phyloP scores from a whole-genome alignment of 2,888 invertebrate species.

The Synanthedon myopaeformis region DNA sequence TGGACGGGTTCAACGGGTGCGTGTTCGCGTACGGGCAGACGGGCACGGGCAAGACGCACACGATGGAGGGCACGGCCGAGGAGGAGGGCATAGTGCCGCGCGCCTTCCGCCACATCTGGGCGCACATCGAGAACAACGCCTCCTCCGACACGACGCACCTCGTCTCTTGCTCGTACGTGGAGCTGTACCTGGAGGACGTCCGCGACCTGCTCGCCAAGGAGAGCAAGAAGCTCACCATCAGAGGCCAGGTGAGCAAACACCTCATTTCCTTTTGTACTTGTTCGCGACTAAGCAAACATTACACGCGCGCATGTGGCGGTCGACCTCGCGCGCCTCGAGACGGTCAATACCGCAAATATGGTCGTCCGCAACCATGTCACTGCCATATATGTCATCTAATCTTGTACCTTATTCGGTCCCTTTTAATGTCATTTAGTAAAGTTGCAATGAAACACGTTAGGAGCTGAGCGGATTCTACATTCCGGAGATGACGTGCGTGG shows the following conservation, averaged over 20 bases:
- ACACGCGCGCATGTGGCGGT: not conserved
- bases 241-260: constrained; percentile 48
- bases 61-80: constrained; percentile 78
- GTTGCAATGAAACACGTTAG: constrained; percentile 15
- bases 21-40: constrained; percentile 99
- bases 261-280: constrained; percentile 8
- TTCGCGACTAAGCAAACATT: constrained; percentile 5
- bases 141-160: constrained; percentile 95
- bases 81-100: constrained; percentile 91
- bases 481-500: constrained; percentile 92
- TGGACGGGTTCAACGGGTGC: constrained; percentile 98
- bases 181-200: constrained; percentile 95
- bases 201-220: constrained; percentile 79
- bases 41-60: constrained; percentile 90
- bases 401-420: too few relatives aligned
- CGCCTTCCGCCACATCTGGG: constrained; percentile 97
- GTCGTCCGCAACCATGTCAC: not conserved
- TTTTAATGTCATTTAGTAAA: too few relatives aligned
- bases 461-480: constrained; percentile 89
- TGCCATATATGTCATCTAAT: not conserved
- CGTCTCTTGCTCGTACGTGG: constrained; percentile 95
- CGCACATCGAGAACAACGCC: constrained; percentile 85
- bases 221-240: constrained; percentile 78
- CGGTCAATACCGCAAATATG: not conserved
- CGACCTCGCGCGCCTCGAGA: not conserved